These are phyloP conservation scores for Phymastichus coffea DNA, from an alignment of 1,140 invertebrate genomes.

Conservation along the genomic window DNA sequence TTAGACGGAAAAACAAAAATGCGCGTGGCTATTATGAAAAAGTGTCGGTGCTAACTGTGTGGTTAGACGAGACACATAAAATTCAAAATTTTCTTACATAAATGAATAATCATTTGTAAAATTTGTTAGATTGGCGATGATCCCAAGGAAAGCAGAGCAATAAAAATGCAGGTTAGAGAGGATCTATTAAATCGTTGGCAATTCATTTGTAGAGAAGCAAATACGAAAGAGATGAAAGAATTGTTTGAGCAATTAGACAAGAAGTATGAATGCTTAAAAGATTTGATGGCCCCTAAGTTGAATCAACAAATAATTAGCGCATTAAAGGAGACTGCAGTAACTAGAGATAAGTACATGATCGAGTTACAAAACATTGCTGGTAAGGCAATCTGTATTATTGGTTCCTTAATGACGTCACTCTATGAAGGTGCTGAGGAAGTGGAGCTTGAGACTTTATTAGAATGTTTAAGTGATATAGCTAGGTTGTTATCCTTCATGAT, in stretches of 20 bases:
- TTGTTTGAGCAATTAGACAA: background rate
- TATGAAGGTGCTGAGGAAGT: background rate
- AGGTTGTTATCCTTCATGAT: conserved; percentile 19
- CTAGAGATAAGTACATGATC: background rate
- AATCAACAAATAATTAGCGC: background rate
- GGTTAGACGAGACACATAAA: background rate
- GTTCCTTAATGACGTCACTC: background rate
- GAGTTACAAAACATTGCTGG: conserved; percentile 5
- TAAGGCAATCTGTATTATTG: background rate
- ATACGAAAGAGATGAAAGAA: background rate
- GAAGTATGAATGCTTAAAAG: background rate
- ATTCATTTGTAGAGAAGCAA: background rate
- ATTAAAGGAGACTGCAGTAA: background rate
- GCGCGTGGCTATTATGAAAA: too few species aligned
- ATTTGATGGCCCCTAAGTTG: background rate
- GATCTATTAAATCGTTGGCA: too few species aligned
- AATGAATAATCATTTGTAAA: background rate
- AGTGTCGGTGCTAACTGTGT: background rate
- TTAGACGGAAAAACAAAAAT: too few species aligned
- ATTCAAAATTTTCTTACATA: background rate
- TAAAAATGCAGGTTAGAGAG: background rate
- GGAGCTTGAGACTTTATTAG: background rate
- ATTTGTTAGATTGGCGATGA: background rate
- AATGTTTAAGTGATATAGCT: conserved; percentile 19
- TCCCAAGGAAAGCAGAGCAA: background rate